Base-by-base conservation (phyloP, 2,113 vertebrate genomes). In the Tichodroma muraria region DNA sequence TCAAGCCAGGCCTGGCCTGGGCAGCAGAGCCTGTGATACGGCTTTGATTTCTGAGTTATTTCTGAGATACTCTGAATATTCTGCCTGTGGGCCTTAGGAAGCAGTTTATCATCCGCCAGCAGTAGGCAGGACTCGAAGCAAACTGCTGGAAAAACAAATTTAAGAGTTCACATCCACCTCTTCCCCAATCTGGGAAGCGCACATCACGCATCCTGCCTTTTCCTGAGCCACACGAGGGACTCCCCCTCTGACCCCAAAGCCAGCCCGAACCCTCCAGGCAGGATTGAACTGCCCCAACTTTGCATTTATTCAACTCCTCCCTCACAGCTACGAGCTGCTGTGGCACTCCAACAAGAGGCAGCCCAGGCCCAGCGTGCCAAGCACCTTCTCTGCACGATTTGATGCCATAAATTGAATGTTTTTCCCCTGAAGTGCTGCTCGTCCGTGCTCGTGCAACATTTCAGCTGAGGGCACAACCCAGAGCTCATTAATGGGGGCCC, bases 181-280 rank as follows among this genome's bases (percentile, higher is more conserved):
- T 9, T 20, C 73, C 16, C 17, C 35, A 38, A 61, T 12, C 3
- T 33, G 42, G 15, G 20, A 53, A 37, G 8, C 15, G 10, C 7
- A 3, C 10, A 19, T 28, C 6, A 11, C 37, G 13, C 49, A 80
- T 8, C 7, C 27, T 37, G 14, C 31, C 24, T 35, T 76, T 47
- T 44, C 1, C 0, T 8, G 33, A 66, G 64, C 23, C 30, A 21
- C 33, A 30, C 23, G 13, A 11, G 16, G 0, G 0, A 33, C 33
- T 65, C 40, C 37, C 25, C 14, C 40, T 42, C 13, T 15, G 49
- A 70, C 75, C 13, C 37, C 28, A 16, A 30, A 71, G 44, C 30
- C 77, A 54, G 22, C 2, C 31, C 69, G 56, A 21, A 65, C 23
- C 23, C 33, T 49, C 42, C 75, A 82, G 31, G 24, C 37, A 90